Evolutionary conservation across 53 echinoderm and acorn worm species (phyloP).

Genomic region (Luidia sarsii): DNA sequence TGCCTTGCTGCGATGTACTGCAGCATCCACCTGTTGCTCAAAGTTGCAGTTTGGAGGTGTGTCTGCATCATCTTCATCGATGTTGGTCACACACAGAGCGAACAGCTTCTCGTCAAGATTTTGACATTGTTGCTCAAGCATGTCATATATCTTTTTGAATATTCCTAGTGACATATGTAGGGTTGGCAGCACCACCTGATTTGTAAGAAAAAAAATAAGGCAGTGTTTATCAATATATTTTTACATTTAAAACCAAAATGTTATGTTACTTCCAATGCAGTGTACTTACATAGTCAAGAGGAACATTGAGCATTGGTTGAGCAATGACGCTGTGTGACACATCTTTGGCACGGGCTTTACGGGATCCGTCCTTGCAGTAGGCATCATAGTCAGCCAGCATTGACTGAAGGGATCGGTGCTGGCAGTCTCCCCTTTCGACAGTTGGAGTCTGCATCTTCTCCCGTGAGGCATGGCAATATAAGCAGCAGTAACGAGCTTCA

Average conservation of each 20-base stretch:
- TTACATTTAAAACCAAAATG: background rate
- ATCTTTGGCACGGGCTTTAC: constrained; percentile 32
- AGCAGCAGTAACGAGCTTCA: constrained; percentile 49
- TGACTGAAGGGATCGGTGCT: constrained; percentile 1
- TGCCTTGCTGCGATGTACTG: too few relatives aligned
- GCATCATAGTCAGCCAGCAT: constrained; percentile 2
- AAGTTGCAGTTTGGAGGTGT: background rate
- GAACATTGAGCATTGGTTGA: constrained; percentile 20
- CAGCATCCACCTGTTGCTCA: background rate
- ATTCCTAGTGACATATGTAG: constrained; percentile 2
- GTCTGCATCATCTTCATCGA: constrained; percentile 5
- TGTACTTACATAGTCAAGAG: constrained; percentile 41
- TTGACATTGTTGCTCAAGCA: constrained; percentile 7
- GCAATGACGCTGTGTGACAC: constrained; percentile 45
- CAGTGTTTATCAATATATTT: background rate
- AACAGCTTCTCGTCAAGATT: background rate
- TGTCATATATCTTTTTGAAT: constrained; percentile 1
- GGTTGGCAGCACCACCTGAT: background rate
- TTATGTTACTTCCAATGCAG: background rate
- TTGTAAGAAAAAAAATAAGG: background rate
- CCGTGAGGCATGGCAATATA: constrained; percentile 21
- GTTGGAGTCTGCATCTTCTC: constrained; percentile 12
- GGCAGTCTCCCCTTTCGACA: background rate
- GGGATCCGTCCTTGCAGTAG: constrained; percentile 14
- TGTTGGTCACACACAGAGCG: background rate